Conservation (phyloP, 1,140 invertebrate genomes). For the Grapholita molesta region DNA sequence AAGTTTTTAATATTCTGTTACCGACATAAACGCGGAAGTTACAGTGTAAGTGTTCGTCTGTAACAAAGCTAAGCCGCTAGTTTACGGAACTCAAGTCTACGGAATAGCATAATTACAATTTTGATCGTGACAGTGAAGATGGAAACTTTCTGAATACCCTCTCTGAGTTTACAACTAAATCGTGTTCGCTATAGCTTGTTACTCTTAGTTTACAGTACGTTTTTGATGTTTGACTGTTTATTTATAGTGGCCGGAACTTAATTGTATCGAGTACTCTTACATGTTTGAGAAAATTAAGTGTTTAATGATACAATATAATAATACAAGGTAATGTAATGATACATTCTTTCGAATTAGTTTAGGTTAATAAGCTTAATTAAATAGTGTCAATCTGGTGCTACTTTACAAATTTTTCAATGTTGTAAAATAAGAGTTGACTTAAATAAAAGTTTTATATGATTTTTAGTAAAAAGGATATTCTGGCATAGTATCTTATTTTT, state of each 20-base stretch:
- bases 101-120: conserved; percentile 15
- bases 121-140: background rate
- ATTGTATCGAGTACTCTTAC: background rate
- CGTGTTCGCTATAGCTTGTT: background rate
- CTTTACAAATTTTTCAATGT: too few species aligned
- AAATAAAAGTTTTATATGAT: too few species aligned
- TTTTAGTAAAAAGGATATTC: too few species aligned
- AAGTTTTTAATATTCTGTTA: conserved; percentile 7
- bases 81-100: background rate
- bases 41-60: background rate
- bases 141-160: background rate
- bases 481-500: too few species aligned
- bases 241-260: background rate
- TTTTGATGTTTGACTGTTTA: background rate
- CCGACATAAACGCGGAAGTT: background rate
- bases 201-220: background rate
- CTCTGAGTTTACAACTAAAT: conserved; percentile 3
- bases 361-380: too few species aligned
- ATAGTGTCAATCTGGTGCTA: too few species aligned
- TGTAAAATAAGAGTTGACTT: too few species aligned
- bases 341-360: background rate
- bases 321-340: too few species aligned
- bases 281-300: background rate
- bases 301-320: too few species aligned
- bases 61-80: conserved; percentile 1